Conservation (phyloP, 2,797 vertebrate genomes). For the Uromys caudimaculatus region DNA sequence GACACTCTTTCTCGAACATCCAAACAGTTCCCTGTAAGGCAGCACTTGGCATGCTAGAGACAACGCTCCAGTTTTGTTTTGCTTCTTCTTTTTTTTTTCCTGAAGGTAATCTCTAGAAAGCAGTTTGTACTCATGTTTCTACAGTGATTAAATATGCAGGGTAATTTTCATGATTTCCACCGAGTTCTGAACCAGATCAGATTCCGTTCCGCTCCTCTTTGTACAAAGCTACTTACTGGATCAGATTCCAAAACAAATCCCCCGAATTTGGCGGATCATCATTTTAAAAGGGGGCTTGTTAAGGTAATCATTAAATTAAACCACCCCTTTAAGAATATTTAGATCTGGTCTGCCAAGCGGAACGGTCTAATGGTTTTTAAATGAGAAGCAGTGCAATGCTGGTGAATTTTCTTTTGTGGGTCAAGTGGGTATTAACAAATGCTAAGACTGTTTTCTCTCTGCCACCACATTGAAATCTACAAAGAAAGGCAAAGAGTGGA, state of each 20-base stretch:
- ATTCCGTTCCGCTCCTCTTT: slow-evolving; percentile 90
- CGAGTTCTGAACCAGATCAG: slow-evolving; percentile 91
- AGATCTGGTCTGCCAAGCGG: slow-evolving; percentile 95
- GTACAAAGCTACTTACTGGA: slow-evolving; percentile 92
- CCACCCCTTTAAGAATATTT: slow-evolving; percentile 98
- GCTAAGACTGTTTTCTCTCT: slow-evolving; percentile 89
- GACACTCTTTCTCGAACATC: slow-evolving; percentile 87
- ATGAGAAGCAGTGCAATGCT: slow-evolving; percentile 91
- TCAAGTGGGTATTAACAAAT: slow-evolving; percentile 91
- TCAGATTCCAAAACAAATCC: slow-evolving; percentile 97
- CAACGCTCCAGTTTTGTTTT: slow-evolving; percentile 85
- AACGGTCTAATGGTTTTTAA: slow-evolving; percentile 97
- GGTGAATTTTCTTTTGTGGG: slow-evolving; percentile 89
- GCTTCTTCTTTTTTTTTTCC: slow-evolving; percentile 64
- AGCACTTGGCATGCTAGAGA: slow-evolving; percentile 88
- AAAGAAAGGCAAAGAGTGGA: slow-evolving; percentile 84
- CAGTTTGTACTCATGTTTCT: slow-evolving; percentile 90
- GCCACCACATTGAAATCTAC: slow-evolving; percentile 90
- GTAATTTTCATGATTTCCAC: slow-evolving; percentile 93
- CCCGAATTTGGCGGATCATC: slow-evolving; percentile 95
- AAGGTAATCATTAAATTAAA: slow-evolving; percentile 99
- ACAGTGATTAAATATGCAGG: slow-evolving; percentile 96
- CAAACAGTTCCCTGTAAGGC: slow-evolving; percentile 88
- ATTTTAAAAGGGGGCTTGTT: slow-evolving; percentile 97
- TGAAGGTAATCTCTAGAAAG: slow-evolving; percentile 91